A percentile compares a stretch with the other conserved stretches of the same genome.
phyloP scores from a whole-genome alignment of 2,888 invertebrate species.

The Pardosa pseudoannulata region DNA sequence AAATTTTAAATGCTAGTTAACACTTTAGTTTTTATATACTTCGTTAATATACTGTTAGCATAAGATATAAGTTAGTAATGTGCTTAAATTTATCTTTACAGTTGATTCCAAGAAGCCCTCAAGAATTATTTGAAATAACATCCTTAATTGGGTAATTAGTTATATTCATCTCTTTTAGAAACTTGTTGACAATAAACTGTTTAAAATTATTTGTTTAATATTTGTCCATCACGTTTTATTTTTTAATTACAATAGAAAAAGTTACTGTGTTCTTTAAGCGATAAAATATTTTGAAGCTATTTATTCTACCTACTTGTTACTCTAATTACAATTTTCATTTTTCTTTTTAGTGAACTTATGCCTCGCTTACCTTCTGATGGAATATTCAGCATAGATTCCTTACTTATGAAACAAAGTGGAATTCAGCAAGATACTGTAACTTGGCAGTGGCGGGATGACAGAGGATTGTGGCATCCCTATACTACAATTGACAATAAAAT shows the following conservation, averaged over 20 bases:
- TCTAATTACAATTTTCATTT: conserved; percentile 35
- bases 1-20: too few relatives aligned
- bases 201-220: too few relatives aligned
- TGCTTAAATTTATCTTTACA: conserved; percentile 81
- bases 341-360: conserved; percentile 86
- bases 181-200: too few relatives aligned
- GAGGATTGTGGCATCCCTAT: conserved; percentile 93
- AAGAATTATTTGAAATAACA: conserved; percentile 98
- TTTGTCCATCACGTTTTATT: too few relatives aligned
- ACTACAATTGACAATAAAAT: conserved; percentile 94
- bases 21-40: too few relatives aligned
- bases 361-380: conserved; percentile 96
- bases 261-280: too few relatives aligned
- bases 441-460: conserved; percentile 99
- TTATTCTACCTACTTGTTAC: background rate
- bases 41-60: too few relatives aligned
- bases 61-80: too few relatives aligned
- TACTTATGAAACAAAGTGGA: conserved; percentile 81
- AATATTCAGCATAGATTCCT: conserved; percentile 93
- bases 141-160: conserved; percentile 87
- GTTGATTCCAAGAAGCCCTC: conserved; percentile 92
- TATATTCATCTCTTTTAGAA: too few relatives aligned
- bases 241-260: too few relatives aligned
- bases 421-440: conserved; percentile 87
- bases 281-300: too few relatives aligned